Base-by-base conservation (phyloP, 2,888 invertebrate genomes). In the Brachyptera risi region DNA sequence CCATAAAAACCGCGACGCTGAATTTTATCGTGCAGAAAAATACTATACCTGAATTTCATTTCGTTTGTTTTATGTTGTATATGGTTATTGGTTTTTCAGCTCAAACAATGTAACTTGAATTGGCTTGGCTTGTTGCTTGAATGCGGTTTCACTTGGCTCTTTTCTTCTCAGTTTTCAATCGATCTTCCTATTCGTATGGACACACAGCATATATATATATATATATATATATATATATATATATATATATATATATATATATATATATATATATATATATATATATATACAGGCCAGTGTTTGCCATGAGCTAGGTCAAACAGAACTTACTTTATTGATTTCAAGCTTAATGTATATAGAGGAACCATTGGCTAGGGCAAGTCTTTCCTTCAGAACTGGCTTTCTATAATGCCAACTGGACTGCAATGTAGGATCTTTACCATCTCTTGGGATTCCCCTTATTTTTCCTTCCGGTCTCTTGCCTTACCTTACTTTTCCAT, bases 301-400 rank as follows among this genome's bases (percentile, higher is more conserved):
- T 51, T 24, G 13, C 50, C 27, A 51, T 51, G 27, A 51, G 27
- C 42, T 42, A 27, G 50, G 50, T 51, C 50, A 51, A 51, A 26
- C 50, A 19, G 27, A 26, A 51, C 50, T 51, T 51, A 51, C 50
- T 31, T 51, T 51, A 51, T 51, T 51, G 50, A 51, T 51, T 51
- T 26, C 27, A 24, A 51, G 50, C 27, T 17, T 31, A 51, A 27
- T 27, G 50, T 49, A 26, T 26, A 51, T 24, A 42, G n/a, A n/a
- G 21, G 42, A 42, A 42, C 42, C 19, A 21, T 19, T 42, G 42
- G 17, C 42, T 21, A n/a, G 19, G 7, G 42, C 17, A 42, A 42
- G 17, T 42, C 21, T 19, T 19, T 17, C 42, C 19, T 19, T n/a
- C n/a, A n/a, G n/a, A n/a, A n/a, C n/a, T n/a, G n/a, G n/a, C n/a